phyloP scores from a whole-genome alignment of 2,888 invertebrate species.

The Orchestes rusci region DNA sequence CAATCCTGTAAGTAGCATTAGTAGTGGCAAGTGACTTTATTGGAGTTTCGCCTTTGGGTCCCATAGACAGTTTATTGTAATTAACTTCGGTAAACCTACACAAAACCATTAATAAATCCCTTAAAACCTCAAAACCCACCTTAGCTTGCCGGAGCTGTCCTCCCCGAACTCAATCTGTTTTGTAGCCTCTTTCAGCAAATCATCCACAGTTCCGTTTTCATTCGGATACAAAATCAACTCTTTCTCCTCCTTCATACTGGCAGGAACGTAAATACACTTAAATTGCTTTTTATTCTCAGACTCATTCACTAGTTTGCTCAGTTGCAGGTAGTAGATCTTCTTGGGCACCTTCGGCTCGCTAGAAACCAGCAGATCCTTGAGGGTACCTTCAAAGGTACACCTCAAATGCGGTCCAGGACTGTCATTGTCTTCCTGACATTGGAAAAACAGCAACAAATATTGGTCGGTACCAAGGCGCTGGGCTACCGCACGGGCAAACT shows the following conservation, averaged over 20 bases:
- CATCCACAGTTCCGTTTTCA: slow-evolving; percentile 85
- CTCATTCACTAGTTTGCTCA: slow-evolving; percentile 95
- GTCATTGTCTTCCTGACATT: slow-evolving; percentile 92
- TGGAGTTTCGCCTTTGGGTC: slow-evolving; percentile 63
- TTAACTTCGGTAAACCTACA: slow-evolving; percentile 53
- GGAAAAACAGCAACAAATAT: slow-evolving; percentile 92
- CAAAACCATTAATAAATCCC: too few species aligned
- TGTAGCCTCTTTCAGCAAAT: slow-evolving; percentile 87
- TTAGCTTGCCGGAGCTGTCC: slow-evolving; percentile 80
- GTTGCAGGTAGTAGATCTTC: slow-evolving; percentile 95
- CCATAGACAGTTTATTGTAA: slow-evolving; percentile 62
- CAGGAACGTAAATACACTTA: too few species aligned
- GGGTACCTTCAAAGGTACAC: slow-evolving; percentile 81
- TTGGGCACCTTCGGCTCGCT: slow-evolving; percentile 89
- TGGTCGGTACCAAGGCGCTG: slow-evolving; percentile 89
- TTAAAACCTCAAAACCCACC: slow-evolving; percentile 39
- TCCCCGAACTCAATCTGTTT: slow-evolving; percentile 85
- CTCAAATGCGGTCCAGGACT: slow-evolving; percentile 78
- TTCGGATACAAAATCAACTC: too few species aligned
- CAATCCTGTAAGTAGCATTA: slow-evolving; percentile 66
- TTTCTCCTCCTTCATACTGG: slow-evolving; percentile 89
- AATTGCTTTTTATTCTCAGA: too few species aligned
- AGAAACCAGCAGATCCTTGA: slow-evolving; percentile 82
- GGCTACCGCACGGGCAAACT: slow-evolving; percentile 88
- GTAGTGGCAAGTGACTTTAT: slow-evolving; percentile 51